Conservation (phyloP, 2,113 vertebrate genomes). For the Miniopterus natalensis region DNA sequence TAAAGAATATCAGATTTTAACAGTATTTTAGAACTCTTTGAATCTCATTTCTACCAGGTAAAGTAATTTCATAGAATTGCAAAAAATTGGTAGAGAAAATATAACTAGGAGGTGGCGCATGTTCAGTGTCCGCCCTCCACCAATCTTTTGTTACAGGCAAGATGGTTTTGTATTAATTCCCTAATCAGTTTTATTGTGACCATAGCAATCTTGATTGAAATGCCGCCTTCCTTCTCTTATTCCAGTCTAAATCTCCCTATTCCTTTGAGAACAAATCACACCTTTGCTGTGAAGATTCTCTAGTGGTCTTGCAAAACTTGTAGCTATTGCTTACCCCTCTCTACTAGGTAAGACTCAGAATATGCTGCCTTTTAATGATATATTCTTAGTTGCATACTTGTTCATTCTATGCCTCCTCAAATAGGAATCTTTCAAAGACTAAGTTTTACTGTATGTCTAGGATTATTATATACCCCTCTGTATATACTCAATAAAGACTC, state of each 20-base stretch:
- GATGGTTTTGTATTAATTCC: background rate
- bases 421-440: background rate
- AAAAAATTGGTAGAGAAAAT: background rate
- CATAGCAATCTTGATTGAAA: background rate
- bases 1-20: background rate
- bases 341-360: background rate
- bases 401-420: background rate
- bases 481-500: background rate
- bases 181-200: background rate
- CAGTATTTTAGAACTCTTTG: background rate
- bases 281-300: background rate
- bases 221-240: background rate
- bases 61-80: background rate
- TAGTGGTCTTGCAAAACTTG: background rate
- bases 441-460: background rate
- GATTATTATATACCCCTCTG: background rate
- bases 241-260: background rate
- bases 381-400: background rate
- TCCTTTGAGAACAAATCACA: background rate
- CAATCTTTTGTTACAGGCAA: background rate
- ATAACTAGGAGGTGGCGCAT: background rate
- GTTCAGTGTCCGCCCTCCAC: background rate
- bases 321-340: background rate
- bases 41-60: background rate
- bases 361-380: background rate